A percentile compares a stretch with the other conserved stretches of the same genome.
Conservation (phyloP, 2,113 vertebrate species). For the Dasyprocta punctata region DNA sequence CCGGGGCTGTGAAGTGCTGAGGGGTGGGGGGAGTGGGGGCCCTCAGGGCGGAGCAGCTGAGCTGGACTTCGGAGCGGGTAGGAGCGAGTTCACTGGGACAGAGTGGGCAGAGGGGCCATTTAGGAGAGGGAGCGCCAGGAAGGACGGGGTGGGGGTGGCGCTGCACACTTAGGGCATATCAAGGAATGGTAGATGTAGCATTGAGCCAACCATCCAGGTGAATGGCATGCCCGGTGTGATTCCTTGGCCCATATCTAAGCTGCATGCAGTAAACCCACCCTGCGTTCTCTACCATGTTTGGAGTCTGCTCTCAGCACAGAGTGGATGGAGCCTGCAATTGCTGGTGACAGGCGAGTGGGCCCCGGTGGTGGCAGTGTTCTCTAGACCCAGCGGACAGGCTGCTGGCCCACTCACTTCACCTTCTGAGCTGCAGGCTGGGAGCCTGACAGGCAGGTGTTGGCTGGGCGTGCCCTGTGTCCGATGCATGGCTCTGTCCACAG, state of each 20-base stretch:
- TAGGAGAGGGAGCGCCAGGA: not conserved
- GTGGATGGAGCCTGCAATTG: not conserved
- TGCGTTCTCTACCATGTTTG: not conserved
- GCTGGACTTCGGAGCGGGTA: not conserved
- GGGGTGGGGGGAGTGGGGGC: not conserved
- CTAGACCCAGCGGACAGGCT: not conserved
- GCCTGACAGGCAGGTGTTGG: not conserved
- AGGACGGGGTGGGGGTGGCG: not conserved
- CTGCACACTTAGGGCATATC: not conserved
- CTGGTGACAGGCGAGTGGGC: not conserved
- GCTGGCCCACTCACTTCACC: not conserved
- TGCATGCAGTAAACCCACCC: not conserved
- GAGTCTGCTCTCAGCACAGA: not conserved
- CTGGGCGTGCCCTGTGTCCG: not conserved
- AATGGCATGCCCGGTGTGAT: rapidly evolving
- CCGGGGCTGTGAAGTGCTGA: not conserved
- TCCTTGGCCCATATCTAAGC: not conserved
- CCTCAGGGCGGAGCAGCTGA: not conserved
- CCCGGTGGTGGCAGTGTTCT: not conserved
- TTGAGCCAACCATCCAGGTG: not conserved
- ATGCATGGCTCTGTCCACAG: not conserved
- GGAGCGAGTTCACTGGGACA: not conserved
- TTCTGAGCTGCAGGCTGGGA: not conserved
- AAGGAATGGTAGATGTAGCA: not conserved
- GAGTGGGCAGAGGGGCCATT: not conserved